Evolutionary conservation across 2,888 invertebrate genomes (phyloP).

Genomic region (Sminthurinus aureus): DNA sequence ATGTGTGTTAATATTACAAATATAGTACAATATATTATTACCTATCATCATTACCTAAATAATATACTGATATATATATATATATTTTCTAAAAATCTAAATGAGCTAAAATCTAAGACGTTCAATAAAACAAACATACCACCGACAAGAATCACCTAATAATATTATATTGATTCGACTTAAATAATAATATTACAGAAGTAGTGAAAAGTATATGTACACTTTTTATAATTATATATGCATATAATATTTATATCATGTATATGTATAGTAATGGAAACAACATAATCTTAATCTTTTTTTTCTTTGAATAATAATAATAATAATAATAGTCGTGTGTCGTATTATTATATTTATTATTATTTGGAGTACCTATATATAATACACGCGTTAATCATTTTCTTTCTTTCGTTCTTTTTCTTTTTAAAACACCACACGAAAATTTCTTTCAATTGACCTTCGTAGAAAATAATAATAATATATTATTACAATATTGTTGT

Average conservation of each 20-base stretch:
- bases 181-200: neutral
- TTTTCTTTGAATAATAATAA: neutral
- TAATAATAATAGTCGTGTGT: neutral
- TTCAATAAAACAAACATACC: conserved; percentile 17
- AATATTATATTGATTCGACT: conserved; percentile 4
- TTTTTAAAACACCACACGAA: neutral
- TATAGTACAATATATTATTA: too few species aligned
- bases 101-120: neutral
- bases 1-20: neutral
- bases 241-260: too few species aligned
- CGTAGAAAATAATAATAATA: too few species aligned
- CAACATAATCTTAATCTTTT: neutral
- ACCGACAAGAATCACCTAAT: conserved; percentile 10
- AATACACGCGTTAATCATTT: neutral
- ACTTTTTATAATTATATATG: neutral
- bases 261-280: neutral
- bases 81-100: neutral
- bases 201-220: conserved; percentile 16
- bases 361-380: neutral
- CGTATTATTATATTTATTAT: too few species aligned
- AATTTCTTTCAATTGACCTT: too few species aligned
- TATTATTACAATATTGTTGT: too few species aligned
- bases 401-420: neutral
- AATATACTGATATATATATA: neutral
- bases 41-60: too few species aligned